These are phyloP conservation scores for Macropus fuliginosus DNA, from an alignment of 2,797 vertebrate species.

Conservation along the genomic window DNA sequence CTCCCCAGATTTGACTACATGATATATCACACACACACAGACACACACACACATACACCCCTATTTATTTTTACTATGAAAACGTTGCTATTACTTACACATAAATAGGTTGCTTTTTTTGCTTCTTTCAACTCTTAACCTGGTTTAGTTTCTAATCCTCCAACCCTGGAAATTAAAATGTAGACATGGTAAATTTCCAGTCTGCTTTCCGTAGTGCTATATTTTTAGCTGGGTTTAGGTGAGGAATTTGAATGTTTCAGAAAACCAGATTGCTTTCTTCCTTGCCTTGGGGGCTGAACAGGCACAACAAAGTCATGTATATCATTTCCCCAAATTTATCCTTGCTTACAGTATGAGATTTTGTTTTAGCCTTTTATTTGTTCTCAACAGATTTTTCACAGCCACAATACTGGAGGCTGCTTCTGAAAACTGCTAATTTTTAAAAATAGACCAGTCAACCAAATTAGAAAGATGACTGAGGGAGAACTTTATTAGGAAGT, in stretches of 20 bases:
- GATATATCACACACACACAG: conserved; percentile 50
- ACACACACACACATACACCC: conserved; percentile 33
- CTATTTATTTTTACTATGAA: conserved; percentile 67
- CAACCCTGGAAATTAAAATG: conserved; percentile 75
- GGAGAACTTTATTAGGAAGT: conserved; percentile 73
- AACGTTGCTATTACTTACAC: background rate
- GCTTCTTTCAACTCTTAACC: conserved; percentile 68
- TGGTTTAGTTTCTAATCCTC: conserved; percentile 58
- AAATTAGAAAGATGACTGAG: conserved; percentile 78
- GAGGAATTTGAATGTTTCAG: conserved; percentile 67
- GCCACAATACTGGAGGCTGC: conserved; percentile 76
- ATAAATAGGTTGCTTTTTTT: conserved; percentile 43
- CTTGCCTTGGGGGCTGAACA: conserved; percentile 63
- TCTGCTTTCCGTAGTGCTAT: conserved; percentile 66
- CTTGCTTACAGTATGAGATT: conserved; percentile 77
- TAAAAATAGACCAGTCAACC: conserved; percentile 79
- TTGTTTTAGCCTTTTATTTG: conserved; percentile 78
- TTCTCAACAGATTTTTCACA: conserved; percentile 78
- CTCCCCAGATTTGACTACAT: background rate
- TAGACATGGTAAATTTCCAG: conserved; percentile 69
- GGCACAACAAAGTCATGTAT: conserved; percentile 30
- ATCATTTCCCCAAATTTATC: conserved; percentile 73
- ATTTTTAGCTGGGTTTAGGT: conserved; percentile 71
- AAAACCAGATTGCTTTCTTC: conserved; percentile 72
- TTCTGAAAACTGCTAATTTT: conserved; percentile 77